Evolutionary conservation across 2,113 vertebrate species (phyloP).

Genomic region (Myanophis thanlyinensis): DNA sequence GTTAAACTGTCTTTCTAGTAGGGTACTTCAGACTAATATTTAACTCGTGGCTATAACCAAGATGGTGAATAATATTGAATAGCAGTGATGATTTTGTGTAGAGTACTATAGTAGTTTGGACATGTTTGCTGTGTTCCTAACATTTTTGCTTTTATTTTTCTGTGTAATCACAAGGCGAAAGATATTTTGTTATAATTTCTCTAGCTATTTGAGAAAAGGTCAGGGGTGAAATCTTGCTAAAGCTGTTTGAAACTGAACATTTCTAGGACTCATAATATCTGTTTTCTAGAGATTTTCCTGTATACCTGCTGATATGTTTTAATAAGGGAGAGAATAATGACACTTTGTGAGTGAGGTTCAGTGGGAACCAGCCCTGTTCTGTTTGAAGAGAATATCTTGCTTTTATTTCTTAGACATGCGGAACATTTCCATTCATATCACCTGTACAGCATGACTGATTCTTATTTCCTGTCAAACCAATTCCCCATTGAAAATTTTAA

Average conservation of each 20-base stretch:
- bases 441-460: not conserved
- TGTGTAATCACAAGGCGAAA: constrained; percentile 22
- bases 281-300: not conserved
- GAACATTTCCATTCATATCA: not conserved
- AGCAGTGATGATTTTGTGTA: constrained; percentile 20
- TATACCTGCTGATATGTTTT: not conserved
- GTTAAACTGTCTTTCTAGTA: constrained; percentile 15
- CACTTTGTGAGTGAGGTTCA: not conserved
- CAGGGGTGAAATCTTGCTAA: constrained; percentile 30
- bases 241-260: not conserved
- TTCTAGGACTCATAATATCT: not conserved
- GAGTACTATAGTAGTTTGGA: constrained; percentile 25
- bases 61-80: not conserved
- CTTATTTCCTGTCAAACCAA: not conserved
- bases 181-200: not conserved
- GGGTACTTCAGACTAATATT: constrained; percentile 21
- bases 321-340: not conserved
- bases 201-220: constrained; percentile 1
- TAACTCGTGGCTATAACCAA: constrained; percentile 1
- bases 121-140: not conserved
- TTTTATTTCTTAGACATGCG: not conserved
- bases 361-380: not conserved
- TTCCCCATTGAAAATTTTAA: not conserved
- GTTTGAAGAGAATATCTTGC: not conserved
- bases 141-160: constrained; percentile 28